A percentile compares a stretch with the other conserved stretches of the same genome.
These are phyloP conservation scores for Psammodynastes pulverulentus DNA, from an alignment of 2,113 vertebrate genomes.

Conservation along the genomic window DNA sequence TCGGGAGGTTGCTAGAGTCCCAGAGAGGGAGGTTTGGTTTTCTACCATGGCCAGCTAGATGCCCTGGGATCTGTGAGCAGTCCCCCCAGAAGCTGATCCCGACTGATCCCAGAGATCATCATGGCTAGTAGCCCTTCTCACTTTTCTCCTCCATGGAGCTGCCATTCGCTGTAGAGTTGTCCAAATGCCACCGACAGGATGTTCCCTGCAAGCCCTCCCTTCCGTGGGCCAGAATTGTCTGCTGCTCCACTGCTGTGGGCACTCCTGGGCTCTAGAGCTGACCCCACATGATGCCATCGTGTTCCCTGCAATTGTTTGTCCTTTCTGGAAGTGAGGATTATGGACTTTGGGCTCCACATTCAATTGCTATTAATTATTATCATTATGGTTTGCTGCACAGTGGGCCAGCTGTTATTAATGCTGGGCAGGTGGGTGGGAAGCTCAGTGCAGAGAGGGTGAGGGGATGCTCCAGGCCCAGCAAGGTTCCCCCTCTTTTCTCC, in stretches of 20 bases:
- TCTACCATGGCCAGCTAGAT: not conserved
- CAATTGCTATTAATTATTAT: not conserved
- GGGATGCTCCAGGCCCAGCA: not conserved
- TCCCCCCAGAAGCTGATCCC: not conserved
- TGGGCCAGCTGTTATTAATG: not conserved
- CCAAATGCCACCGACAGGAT: not conserved
- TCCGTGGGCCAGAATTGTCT: not conserved
- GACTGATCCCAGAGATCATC: not conserved
- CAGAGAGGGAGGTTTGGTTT: not conserved
- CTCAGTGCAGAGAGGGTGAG: not conserved
- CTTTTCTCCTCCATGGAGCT: not conserved
- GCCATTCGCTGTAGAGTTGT: not conserved
- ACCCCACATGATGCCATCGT: not conserved
- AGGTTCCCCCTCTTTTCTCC: slow-evolving; percentile 1
- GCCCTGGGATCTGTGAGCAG: not conserved
- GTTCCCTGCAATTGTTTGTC: not conserved
- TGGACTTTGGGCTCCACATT: not conserved
- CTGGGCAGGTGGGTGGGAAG: not conserved
- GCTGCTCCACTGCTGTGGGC: not conserved
- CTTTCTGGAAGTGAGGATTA: not conserved
- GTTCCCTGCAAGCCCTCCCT: not conserved
- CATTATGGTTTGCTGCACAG: not conserved
- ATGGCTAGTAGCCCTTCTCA: not conserved
- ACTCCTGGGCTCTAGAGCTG: not conserved
- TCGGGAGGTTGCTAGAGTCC: not conserved